A percentile compares a stretch with the other conserved stretches of the same genome.
Evolutionary conservation across 2,888 invertebrate species (phyloP).

Genomic region (Cinara cedri): DNA sequence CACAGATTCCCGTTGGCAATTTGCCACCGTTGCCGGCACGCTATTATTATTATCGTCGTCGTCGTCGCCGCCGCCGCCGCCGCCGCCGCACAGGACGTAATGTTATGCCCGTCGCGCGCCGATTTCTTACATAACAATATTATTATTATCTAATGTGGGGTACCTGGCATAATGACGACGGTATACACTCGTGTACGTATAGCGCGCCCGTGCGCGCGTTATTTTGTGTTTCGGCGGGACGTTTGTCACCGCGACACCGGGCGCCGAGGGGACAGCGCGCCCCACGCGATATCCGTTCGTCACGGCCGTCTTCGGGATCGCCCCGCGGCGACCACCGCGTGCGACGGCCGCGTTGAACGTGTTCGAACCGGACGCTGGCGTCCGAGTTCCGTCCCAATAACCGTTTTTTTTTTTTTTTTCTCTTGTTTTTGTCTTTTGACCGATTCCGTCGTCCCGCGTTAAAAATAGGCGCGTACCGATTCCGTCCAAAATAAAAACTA

Average conservation of each 20-base stretch:
- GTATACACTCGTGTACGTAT: too few relatives aligned
- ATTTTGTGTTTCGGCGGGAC: neutral
- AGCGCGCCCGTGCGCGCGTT: neutral
- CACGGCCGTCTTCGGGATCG: neutral
- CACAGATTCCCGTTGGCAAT: slow-evolving; percentile 50
- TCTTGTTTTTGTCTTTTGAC: too few relatives aligned
- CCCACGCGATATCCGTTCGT: neutral
- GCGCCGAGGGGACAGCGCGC: neutral
- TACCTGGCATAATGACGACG: too few relatives aligned
- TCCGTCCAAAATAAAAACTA: too few relatives aligned
- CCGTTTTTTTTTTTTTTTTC: too few relatives aligned
- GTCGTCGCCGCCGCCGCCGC: neutral
- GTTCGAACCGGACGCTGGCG: too few relatives aligned
- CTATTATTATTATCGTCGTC: slow-evolving; percentile 19
- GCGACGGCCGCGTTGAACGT: too few relatives aligned
- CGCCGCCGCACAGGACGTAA: neutral
- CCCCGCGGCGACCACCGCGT: too few relatives aligned
- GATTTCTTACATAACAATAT: neutral
- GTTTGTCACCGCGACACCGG: slow-evolving; percentile 20
- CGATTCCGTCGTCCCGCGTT: too few relatives aligned
- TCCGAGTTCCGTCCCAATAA: too few relatives aligned
- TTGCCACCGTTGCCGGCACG: slow-evolving; percentile 41
- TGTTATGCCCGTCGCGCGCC: neutral
- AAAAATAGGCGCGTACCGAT: too few relatives aligned
- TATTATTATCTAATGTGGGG: too few relatives aligned